A percentile compares a stretch with the other conserved stretches of the same genome.
These are phyloP conservation scores for Rhimphoctona megacephalus DNA, from an alignment of 2,888 invertebrate genomes.

Conservation along the genomic window DNA sequence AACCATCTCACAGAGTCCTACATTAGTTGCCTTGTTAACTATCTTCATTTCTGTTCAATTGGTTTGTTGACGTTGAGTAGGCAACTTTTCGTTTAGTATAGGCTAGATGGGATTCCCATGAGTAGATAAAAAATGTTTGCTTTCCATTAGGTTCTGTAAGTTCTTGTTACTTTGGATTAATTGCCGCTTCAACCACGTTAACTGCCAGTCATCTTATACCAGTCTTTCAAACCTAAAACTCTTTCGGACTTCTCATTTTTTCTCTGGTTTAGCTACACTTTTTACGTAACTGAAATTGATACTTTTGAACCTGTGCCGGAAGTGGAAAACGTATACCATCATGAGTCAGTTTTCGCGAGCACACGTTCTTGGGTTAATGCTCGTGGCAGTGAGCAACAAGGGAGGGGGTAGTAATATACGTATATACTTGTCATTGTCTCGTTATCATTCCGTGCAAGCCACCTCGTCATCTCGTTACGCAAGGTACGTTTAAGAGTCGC, in stretches of 20 bases:
- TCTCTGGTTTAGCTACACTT: too few relatives aligned
- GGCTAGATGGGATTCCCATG: background rate
- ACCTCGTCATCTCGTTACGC: conserved; percentile 63
- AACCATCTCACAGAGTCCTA: background rate
- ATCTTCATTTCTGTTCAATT: background rate
- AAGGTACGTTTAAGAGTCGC: conserved; percentile 48
- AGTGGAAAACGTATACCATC: background rate
- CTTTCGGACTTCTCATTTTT: background rate
- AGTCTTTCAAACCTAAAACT: background rate
- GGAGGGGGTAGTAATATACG: conserved; percentile 8
- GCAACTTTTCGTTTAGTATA: background rate
- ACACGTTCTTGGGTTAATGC: background rate
- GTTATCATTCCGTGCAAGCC: conserved; percentile 58
- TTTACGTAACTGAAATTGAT: background rate
- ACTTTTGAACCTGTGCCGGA: conserved; percentile 7
- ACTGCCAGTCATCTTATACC: background rate
- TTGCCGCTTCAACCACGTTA: background rate
- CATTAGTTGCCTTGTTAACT: too few relatives aligned
- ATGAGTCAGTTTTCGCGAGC: conserved; percentile 27
- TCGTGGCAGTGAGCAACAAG: background rate
- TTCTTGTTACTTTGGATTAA: background rate
- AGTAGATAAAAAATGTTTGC: background rate
- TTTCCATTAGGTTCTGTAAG: background rate
- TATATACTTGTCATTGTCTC: conserved; percentile 55
- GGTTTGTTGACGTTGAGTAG: background rate